These are phyloP conservation scores for Drosophila bipectinata DNA, from an alignment of 1,140 invertebrate genomes.

Conservation along the genomic window DNA sequence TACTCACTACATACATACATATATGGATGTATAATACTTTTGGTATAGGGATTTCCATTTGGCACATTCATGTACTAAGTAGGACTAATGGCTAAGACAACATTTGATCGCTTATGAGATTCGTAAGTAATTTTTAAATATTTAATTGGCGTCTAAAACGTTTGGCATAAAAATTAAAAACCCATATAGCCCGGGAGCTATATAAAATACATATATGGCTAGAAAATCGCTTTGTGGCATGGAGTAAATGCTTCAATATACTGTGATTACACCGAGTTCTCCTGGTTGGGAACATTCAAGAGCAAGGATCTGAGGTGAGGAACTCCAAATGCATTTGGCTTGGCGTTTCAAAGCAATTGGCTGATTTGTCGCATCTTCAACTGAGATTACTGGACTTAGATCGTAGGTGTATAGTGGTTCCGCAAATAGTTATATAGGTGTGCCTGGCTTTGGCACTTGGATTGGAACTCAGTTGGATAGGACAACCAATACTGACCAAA, in stretches of 20 bases:
- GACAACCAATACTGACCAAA: slow-evolving; percentile 51
- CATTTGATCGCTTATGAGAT: slow-evolving; percentile 39
- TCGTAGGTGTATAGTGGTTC: slow-evolving; percentile 1
- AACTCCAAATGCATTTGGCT: slow-evolving; percentile 1
- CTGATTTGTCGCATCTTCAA: slow-evolving; percentile 35
- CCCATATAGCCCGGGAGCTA: slow-evolving; percentile 36
- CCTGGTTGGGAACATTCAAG: slow-evolving; percentile 6
- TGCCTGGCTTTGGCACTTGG: slow-evolving; percentile 37
- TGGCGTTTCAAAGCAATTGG: slow-evolving; percentile 29
- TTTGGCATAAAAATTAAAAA: slow-evolving; percentile 59
- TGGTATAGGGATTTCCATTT: slow-evolving; percentile 35
- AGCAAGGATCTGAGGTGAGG: slow-evolving; percentile 4
- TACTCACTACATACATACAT: slow-evolving; percentile 12
- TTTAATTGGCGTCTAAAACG: slow-evolving; percentile 44
- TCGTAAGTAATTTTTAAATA: slow-evolving; percentile 22
- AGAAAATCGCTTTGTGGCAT: slow-evolving; percentile 31
- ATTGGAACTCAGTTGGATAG: slow-evolving; percentile 59
- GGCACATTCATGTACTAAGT: slow-evolving; percentile 68
- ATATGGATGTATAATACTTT: slow-evolving; percentile 30
- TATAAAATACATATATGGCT: slow-evolving; percentile 61
- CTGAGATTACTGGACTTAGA: slow-evolving; percentile 30
- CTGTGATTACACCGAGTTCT: slow-evolving; percentile 29
- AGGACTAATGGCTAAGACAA: slow-evolving; percentile 69
- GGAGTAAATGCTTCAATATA: slow-evolving; percentile 63
- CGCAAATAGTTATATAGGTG: slow-evolving; percentile 15